Evolutionary conservation across 2,888 invertebrate species (phyloP), one percentile per base, ranked within the genome.

Genomic region (Nasonia oneida): DNA sequence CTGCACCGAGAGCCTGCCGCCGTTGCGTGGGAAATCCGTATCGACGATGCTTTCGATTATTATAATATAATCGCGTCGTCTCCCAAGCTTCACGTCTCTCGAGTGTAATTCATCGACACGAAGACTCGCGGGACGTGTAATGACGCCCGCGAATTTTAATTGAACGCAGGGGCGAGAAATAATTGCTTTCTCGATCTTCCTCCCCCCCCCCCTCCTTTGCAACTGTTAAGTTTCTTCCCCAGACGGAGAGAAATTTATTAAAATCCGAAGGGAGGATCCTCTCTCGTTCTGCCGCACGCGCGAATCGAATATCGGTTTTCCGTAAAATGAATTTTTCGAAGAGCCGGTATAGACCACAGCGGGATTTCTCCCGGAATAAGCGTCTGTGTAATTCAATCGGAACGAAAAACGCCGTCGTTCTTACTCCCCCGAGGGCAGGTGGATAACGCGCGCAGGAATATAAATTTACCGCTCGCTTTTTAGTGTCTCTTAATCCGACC

Each of bases 131-230:
- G 23, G 50, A n/a, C 50, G 75, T 33, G 14, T 29, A 18, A 42
- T 18, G 75, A 39, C 57, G 39, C 33, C 75, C 42, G 57, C 70
- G 73, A 82, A 82, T 82, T 82, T 81, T 85, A 78, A 84, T 84
- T 84, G 75, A 53, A 80, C 50, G 14, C 50, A n/a, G 6, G 67
- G 3, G 67, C 53, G 29, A 53, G 39, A 80, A 76, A 81, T 85
- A 85, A 85, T 85, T 84, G 70, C 79, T 79, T 79, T 84, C 80
- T 75, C 10, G 39, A 33, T 23, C 23, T 23, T 23, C 23, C 23
- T 70, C 37, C 29, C 29, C 29, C 29, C 29, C 23, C 37, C 50
- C 23, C 33, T 6, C 5, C 3, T 33, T 10, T n/a, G n/a, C 74
- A 47, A 47, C 67, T 78, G 37, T n/a, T 61, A n/a, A 6, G 0